Evolutionary conservation across 2,797 vertebrate genomes (phyloP).

Genomic region (Cercopithecus mitis): DNA sequence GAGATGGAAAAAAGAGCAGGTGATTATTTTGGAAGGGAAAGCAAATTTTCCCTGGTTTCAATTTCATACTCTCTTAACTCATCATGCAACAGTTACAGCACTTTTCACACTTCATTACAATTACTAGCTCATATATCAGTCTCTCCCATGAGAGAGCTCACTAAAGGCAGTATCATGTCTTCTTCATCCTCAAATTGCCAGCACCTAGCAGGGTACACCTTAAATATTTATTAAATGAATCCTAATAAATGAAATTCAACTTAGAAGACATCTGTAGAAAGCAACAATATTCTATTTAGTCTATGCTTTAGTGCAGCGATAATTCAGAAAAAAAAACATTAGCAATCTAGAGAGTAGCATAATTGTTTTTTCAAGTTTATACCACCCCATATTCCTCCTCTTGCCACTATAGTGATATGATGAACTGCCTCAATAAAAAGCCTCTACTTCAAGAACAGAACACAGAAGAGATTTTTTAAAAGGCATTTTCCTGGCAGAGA

Average conservation of each 20-base stretch:
- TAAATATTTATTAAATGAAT: neutral
- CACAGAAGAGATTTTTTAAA: neutral
- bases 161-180: neutral
- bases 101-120: neutral
- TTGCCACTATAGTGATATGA: neutral
- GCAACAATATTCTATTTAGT: neutral
- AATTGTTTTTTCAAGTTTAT: neutral
- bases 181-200: neutral
- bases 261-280: neutral
- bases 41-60: neutral
- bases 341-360: neutral
- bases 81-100: neutral
- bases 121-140: neutral
- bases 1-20: neutral
- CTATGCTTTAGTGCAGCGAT: neutral
- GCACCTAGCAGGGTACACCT: neutral
- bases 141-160: neutral
- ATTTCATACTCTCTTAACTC: neutral
- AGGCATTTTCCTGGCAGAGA: neutral
- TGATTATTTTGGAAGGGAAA: neutral
- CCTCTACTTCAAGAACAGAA: neutral
- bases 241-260: neutral
- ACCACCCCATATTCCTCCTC: neutral
- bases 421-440: neutral
- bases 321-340: neutral